Conservation (phyloP, 2,888 invertebrate genomes). For the Cyrtodaria siliqua region DNA sequence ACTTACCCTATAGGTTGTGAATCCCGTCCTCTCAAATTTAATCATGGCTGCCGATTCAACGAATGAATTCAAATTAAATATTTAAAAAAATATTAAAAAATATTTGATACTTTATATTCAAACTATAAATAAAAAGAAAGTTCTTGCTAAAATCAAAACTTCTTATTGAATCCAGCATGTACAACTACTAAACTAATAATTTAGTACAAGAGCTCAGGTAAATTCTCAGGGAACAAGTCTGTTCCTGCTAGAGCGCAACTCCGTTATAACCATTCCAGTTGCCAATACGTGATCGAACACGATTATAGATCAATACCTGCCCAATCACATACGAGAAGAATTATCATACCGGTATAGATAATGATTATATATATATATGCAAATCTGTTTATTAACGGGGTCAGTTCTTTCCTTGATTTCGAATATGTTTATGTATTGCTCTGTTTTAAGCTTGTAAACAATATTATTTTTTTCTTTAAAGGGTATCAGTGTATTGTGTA, state of each 20-base stretch:
- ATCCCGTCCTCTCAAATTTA: constrained; percentile 80
- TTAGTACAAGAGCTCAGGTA: constrained; percentile 7
- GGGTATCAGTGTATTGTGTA: too few relatives aligned
- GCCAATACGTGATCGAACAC: constrained; percentile 57
- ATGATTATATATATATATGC: too few relatives aligned
- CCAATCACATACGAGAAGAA: constrained; percentile 52
- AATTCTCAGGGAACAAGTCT: constrained; percentile 50
- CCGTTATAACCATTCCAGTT: constrained; percentile 47
- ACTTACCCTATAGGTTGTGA: constrained; percentile 82
- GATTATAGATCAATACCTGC: constrained; percentile 64
- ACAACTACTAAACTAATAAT: constrained; percentile 7
- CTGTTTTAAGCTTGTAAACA: too few relatives aligned
- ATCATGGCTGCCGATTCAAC: constrained; percentile 65
- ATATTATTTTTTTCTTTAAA: too few relatives aligned
- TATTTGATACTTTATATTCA: constrained; percentile 6
- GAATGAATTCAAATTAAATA: constrained; percentile 29
- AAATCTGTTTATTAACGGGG: too few relatives aligned
- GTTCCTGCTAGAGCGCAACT: constrained; percentile 28
- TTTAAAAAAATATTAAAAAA: neutral
- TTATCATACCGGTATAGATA: constrained; percentile 49
- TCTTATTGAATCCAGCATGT: constrained; percentile 9
- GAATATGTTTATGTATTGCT: too few relatives aligned
- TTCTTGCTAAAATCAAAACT: neutral
- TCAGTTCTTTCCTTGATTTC: too few relatives aligned
- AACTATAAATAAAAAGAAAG: constrained; percentile 31